Base-by-base conservation (phyloP, 2,797 vertebrate genomes). In the Saguinus oedipus region DNA sequence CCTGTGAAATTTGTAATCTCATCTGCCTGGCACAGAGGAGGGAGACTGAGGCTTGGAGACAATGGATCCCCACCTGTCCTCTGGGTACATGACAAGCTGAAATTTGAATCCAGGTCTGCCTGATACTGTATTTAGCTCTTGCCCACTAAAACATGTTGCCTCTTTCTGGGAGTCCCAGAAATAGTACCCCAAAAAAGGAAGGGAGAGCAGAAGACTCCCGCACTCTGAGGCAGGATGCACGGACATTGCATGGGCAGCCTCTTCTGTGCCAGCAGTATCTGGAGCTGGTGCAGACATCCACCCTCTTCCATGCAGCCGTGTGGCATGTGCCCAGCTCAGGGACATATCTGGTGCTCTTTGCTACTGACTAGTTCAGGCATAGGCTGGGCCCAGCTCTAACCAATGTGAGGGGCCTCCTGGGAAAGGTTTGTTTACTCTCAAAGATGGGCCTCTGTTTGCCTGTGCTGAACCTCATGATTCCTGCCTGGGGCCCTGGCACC, bases 171-270 rank as follows among this genome's bases (percentile, higher is more conserved):
- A 42, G 5, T 44, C 48, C 78, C 74, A 33, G 48, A 57, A 26
- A 36, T 46, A 72, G 64, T 10, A 3, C 53, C 57, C 0, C 0
- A 1, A 26, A 22, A 0, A 22, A 26, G n/a, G 7, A 46, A 30
- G 22, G n/a, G n/a, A 1, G 36, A 33, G 39, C 59, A 20, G 33
- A 68, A 57, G 13, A 22, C 14, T 19, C 82, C 55, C 1, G 2
- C 20, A 36, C 20, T 12, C 33, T 1, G 11, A 36, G 68, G 36
- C 24, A 27, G 27, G 61, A 39, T 7, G 2, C 33, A 33, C 0
- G 11, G 75, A 42, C 3, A 50, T 79, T 50, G 13, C 88, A 64
- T 46, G 13, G 46, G 61, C 39, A 74, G 44, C 15, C 42, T 36
- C 83, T 81, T 84, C 74, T 8, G 6, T 53, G 19, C 20, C 24